Evolutionary conservation across 2,888 invertebrate genomes (phyloP).

Genomic region (Lithophane semibrunnea): DNA sequence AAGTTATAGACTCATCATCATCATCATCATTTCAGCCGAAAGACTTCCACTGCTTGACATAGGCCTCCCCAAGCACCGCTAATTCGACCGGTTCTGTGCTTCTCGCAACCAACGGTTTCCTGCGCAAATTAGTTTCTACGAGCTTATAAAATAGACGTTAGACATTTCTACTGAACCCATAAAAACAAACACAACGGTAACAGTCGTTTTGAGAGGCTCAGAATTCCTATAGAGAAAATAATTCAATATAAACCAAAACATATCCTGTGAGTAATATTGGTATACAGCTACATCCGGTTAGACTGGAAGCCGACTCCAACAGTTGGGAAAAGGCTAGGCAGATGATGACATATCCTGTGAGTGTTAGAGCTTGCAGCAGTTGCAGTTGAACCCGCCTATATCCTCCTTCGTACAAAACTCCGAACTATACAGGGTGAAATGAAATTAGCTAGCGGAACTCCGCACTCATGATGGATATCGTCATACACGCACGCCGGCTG

Average conservation of each 20-base stretch:
- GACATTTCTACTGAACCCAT: neutral
- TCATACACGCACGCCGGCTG: too few species aligned
- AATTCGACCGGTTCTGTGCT: too few species aligned
- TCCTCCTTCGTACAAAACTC: neutral
- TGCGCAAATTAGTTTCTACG: too few species aligned
- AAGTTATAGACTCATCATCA: too few species aligned
- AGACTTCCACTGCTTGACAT: too few species aligned
- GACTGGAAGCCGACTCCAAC: too few species aligned
- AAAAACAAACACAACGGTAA: neutral
- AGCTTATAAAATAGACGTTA: neutral
- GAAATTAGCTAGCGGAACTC: neutral
- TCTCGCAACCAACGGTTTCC: too few species aligned
- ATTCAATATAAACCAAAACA: neutral
- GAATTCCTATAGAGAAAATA: neutral
- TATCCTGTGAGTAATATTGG: neutral
- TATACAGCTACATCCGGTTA: too few species aligned
- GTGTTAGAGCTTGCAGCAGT: neutral
- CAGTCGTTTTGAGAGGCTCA: neutral
- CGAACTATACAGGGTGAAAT: neutral
- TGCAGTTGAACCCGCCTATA: neutral
- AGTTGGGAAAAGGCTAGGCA: too few species aligned
- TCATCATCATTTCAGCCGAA: too few species aligned
- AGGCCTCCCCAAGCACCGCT: too few species aligned
- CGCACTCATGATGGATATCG: too few species aligned
- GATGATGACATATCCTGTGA: neutral